These are phyloP conservation scores for Cydia splendana DNA, from an alignment of 1,140 invertebrate species.

Conservation along the genomic window DNA sequence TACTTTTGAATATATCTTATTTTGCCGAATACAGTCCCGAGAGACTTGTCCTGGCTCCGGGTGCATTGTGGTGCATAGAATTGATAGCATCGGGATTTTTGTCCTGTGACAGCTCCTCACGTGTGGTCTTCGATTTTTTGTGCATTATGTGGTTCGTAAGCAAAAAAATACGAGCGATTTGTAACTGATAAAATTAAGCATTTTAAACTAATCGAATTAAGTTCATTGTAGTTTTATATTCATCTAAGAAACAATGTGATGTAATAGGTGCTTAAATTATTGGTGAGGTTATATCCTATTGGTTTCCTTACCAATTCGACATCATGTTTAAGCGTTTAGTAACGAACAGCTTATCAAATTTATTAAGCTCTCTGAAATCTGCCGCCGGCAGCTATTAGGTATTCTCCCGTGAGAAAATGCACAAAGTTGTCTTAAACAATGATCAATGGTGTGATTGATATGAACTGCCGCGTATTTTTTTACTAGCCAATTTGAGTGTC, in stretches of 20 bases:
- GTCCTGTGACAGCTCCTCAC: slow-evolving; percentile 21
- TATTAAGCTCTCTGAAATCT: too few species aligned
- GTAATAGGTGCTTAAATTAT: background rate
- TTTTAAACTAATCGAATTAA: background rate
- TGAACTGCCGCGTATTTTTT: too few species aligned
- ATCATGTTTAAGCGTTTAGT: too few species aligned
- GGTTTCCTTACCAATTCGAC: too few species aligned
- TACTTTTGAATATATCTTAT: background rate
- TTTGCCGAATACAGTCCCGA: slow-evolving; percentile 2
- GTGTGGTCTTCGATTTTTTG: slow-evolving; percentile 27
- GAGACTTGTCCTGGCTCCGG: slow-evolving; percentile 11
- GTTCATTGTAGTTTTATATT: background rate
- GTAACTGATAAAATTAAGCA: background rate
- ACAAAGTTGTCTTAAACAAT: too few species aligned
- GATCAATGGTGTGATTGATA: too few species aligned
- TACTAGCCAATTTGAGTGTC: too few species aligned
- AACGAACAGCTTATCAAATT: too few species aligned
- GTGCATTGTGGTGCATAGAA: slow-evolving; percentile 28
- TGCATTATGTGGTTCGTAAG: slow-evolving; percentile 19
- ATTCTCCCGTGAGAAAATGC: too few species aligned
- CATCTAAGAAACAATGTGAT: background rate
- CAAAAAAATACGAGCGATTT: background rate
- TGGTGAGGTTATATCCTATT: too few species aligned
- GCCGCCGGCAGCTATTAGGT: too few species aligned
- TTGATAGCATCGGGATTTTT: slow-evolving; percentile 25